Evolutionary conservation across 2,888 invertebrate genomes (phyloP).

Genomic region (Altica lythri): DNA sequence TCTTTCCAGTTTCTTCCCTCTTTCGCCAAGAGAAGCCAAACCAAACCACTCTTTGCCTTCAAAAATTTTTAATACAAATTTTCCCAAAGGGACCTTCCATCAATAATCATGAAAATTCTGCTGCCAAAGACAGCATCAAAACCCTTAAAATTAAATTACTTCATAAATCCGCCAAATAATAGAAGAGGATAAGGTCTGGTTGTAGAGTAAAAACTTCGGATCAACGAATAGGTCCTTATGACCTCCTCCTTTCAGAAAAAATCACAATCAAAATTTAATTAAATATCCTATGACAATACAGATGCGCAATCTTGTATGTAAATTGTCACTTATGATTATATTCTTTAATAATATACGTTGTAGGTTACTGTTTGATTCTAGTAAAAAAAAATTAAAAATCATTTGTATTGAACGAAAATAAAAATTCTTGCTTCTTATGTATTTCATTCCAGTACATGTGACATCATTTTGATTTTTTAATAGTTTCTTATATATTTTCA

Average conservation of each 20-base stretch:
- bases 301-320: slow-evolving; percentile 23
- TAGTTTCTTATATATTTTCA: too few relatives aligned
- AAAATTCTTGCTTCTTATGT: too few relatives aligned
- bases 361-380: background rate
- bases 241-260: slow-evolving; percentile 9
- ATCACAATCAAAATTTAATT: slow-evolving; percentile 25
- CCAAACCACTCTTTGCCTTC: background rate
- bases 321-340: slow-evolving; percentile 21
- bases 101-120: slow-evolving; percentile 28
- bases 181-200: slow-evolving; percentile 18
- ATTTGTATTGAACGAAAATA: too few relatives aligned
- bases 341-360: slow-evolving; percentile 1
- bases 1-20: slow-evolving; percentile 8
- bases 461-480: too few relatives aligned
- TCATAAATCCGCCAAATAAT: slow-evolving; percentile 31
- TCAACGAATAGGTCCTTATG: slow-evolving; percentile 11
- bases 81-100: slow-evolving; percentile 28
- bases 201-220: slow-evolving; percentile 16
- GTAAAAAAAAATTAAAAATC: too few relatives aligned
- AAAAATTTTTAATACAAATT: slow-evolving; percentile 25
- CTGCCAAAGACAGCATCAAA: slow-evolving; percentile 30
- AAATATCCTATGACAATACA: slow-evolving; percentile 25
- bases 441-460: too few relatives aligned
- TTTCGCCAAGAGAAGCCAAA: slow-evolving; percentile 3
- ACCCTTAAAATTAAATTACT: slow-evolving; percentile 33